Evolutionary conservation across 2,113 vertebrate species (phyloP), one percentile per base, ranked within the genome.

Genomic region (Lethenteron reissneri): DNA sequence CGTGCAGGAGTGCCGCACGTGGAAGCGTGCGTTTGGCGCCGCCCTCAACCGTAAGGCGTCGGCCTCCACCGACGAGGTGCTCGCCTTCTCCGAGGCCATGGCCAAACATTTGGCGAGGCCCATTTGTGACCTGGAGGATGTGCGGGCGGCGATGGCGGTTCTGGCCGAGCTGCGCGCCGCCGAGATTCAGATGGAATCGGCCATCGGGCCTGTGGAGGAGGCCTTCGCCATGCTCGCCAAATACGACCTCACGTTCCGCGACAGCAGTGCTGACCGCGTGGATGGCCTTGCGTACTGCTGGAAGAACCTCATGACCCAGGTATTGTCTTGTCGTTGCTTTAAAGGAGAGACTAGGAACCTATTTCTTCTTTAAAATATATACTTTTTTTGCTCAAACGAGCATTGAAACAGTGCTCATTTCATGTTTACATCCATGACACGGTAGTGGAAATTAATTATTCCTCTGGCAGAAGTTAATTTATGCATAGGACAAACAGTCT

Each of bases 281-380:
- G 86, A 88, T 73, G 81, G 83, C 2, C 79, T 88, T 73, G 78
- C 78, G 17, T 88, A 88, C 75, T 79, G 78, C 71, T 88, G 86
- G 86, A 86, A 79, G 12, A 85, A 77, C 75, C 80, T 88, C 71
- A 81, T 76, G 10, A 70, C 74, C 12, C 81, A 83, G 84, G 86
- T 88, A 77, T 78, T 75, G 59, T 12, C 62, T 11, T 71, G 57
- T 15, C 58, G 69, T 68, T 68, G 70, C 14, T 41, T 41, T 41
- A 41, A 41, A 41, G 41, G 41, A 41, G 41, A 41, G 41, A 41
- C 41, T 41, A 41, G 41, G 41, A 41, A 41, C 41, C 41, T 41
- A 41, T 41, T 41, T 1, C 41, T 41, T 41, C 41, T 41, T 41
- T 41, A 41, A 41, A 6, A 41, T 41, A 41, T 41, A 41, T 41